Evolutionary conservation across 2,888 invertebrate species (phyloP), one percentile per base, ranked within the genome.

Genomic region (Stegophylla sp.): DNA sequence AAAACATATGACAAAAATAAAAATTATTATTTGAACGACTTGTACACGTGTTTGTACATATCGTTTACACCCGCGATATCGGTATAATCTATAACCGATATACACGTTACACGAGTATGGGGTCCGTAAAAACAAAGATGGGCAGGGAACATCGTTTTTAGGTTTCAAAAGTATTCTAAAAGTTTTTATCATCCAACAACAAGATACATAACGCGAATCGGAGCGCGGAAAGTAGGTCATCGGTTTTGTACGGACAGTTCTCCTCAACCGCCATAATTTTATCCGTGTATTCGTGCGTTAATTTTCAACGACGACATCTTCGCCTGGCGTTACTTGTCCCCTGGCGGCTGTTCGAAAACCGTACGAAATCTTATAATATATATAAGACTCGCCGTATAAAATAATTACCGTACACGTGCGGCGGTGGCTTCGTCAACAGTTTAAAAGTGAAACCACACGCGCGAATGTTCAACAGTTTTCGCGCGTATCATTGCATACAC

Each of bases 391-490:
- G 20, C 53, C 0, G 41, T 23, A 51, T 17, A n/a, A n/a, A n/a
- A n/a, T n/a, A n/a, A 34, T 34, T 3, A 34, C 34, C 34, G 34
- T 69, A 28, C 5, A 13, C 2, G 9, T 41, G n/a, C 5, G 41
- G 34, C 51, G 28, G 15, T 41, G 56, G 41, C 28, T 61, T 34
- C 53, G 53, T 76, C 76, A 76, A 76, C 76, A 53, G 53, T 76
- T 66, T 76, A 76, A 66, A 67, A 76, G 43, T 26, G 56, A 56
- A 67, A 66, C 66, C 66, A n/a, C 53, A 20, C 28, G 63, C 28
- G 63, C 20, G 41, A 75, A 64, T 75, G 51, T 76, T 76, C 76
- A 76, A 76, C 76, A 76, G 76, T 76, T 76, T 75, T 51, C 63
- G 10, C 7, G 28, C 20, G 34, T 63, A 63, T 28, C 26, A 48